Conservation (phyloP, 2,797 vertebrate genomes). For the Acanthiza pusilla region DNA sequence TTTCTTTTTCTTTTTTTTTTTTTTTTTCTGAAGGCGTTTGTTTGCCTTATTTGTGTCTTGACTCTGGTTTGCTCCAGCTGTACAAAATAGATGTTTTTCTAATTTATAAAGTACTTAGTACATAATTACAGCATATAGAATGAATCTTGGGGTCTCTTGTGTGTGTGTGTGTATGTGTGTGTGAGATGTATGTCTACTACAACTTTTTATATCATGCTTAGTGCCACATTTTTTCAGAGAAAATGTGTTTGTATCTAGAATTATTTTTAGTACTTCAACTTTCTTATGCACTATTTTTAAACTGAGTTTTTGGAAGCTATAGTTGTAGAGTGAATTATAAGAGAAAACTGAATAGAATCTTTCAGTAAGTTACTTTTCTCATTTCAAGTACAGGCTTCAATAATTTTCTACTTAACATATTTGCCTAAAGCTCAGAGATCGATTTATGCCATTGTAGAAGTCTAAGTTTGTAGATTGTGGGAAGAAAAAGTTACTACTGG, state of each 20-base stretch:
- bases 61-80: background rate
- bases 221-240: background rate
- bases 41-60: background rate
- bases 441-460: background rate
- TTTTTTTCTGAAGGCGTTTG: background rate
- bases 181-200: background rate
- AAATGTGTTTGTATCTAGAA: background rate
- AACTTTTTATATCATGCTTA: background rate
- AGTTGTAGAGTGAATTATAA: background rate
- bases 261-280: background rate
- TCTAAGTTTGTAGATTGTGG: background rate
- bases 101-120: background rate
- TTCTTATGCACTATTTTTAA: background rate
- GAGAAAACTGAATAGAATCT: background rate
- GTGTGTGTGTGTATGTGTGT: background rate
- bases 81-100: background rate
- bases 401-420: background rate
- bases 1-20: background rate
- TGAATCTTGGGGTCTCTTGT: background rate
- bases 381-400: background rate
- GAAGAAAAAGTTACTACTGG: background rate
- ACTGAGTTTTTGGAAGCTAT: background rate
- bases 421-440: background rate
- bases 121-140: background rate
- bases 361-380: background rate